phyloP scores from a whole-genome alignment of 2,113 vertebrate genomes.

The Prolemur simus region DNA sequence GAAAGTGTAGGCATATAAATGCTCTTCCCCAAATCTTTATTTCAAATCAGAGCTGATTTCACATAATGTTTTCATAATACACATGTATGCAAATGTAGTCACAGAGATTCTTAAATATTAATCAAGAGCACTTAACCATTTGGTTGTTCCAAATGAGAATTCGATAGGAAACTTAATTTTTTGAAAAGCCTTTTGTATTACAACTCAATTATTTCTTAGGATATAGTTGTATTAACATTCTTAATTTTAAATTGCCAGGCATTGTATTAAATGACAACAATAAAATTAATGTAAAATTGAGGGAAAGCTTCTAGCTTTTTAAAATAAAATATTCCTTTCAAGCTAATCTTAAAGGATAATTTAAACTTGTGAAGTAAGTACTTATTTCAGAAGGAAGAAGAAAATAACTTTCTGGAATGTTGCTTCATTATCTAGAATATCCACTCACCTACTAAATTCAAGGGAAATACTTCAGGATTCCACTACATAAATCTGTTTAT shows the following conservation, averaged over 20 bases:
- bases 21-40: conserved; percentile 1
- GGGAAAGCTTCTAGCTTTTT: conserved; percentile 30
- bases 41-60: conserved; percentile 42
- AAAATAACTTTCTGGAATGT: conserved; percentile 6
- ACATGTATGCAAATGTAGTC: conserved; percentile 6
- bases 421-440: conserved; percentile 7
- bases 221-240: conserved; percentile 54
- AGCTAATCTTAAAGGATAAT: neutral
- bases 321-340: conserved; percentile 53
- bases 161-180: conserved; percentile 51
- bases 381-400: neutral
- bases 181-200: conserved; percentile 51
- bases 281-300: conserved; percentile 57
- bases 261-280: conserved; percentile 53
- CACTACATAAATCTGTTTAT: conserved; percentile 30
- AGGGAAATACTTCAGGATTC: neutral
- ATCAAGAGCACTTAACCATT: conserved; percentile 57
- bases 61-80: conserved; percentile 26
- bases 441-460: conserved; percentile 5
- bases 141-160: conserved; percentile 44
- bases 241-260: conserved; percentile 59
- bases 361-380: neutral
- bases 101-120: conserved; percentile 52
- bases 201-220: conserved; percentile 53
- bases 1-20: neutral